phyloP scores from a whole-genome alignment of 2,113 vertebrate genomes.

The Caranx ignobilis region DNA sequence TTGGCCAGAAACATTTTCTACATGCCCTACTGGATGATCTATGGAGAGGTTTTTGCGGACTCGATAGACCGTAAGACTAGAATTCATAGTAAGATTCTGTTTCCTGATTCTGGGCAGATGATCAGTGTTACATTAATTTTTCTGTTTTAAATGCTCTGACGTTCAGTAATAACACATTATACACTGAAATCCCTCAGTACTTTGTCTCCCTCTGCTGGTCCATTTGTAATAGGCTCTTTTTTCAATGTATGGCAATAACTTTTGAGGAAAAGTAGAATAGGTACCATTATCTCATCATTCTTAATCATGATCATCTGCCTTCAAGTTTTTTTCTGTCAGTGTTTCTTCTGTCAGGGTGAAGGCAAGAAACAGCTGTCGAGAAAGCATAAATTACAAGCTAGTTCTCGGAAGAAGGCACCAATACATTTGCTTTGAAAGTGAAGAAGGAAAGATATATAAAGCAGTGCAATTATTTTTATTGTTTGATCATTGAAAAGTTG shows the following conservation, averaged over 20 bases:
- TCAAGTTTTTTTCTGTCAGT: conserved; percentile 50
- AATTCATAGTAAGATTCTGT: conserved; percentile 99
- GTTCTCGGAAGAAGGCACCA: background rate
- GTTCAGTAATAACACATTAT: background rate
- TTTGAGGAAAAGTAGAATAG: conserved; percentile 23
- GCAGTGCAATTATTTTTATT: background rate
- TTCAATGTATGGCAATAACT: conserved; percentile 5
- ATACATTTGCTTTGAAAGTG: background rate
- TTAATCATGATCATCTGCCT: conserved; percentile 78
- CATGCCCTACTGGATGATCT: conserved; percentile 99
- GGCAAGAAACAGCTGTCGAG: background rate
- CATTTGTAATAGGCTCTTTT: conserved; percentile 14
- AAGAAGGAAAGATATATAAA: background rate
- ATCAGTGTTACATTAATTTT: conserved; percentile 74
- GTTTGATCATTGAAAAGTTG: background rate
- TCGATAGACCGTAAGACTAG: conserved; percentile 99
- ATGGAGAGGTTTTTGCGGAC: conserved; percentile 99
- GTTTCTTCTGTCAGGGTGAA: conserved; percentile 73
- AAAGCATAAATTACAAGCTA: background rate
- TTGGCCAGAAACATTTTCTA: conserved; percentile 99
- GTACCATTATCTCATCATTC: conserved; percentile 3
- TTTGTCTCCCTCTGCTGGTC: conserved; percentile 71
- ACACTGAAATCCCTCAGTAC: background rate
- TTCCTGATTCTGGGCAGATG: conserved; percentile 95
- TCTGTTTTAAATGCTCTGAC: conserved; percentile 19